Evolutionary conservation across 2,797 vertebrate genomes (phyloP).

Genomic region (Paramormyrops hopkinsi): DNA sequence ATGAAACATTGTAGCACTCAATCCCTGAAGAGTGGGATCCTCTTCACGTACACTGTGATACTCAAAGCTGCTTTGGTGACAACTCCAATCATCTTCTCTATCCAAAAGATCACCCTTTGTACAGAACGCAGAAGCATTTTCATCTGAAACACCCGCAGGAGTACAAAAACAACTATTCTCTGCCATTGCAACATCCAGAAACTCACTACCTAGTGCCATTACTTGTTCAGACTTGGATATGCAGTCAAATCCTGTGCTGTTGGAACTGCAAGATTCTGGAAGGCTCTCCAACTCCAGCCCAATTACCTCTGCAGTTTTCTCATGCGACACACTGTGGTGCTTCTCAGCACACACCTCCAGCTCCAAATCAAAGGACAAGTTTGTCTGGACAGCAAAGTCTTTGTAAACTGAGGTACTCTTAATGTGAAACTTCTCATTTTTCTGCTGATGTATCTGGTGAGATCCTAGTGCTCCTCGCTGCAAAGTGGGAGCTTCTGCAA

Average conservation of each 20-base stretch:
- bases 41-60: slow-evolving; percentile 35
- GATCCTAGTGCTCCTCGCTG: not conserved
- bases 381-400: slow-evolving; percentile 22
- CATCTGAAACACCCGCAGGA: not conserved
- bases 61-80: not conserved
- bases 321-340: not conserved
- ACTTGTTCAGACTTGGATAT: slow-evolving; percentile 15
- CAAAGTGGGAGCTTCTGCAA: not conserved
- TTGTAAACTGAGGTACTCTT: not conserved
- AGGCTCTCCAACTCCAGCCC: not conserved
- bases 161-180: not conserved
- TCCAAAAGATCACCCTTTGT: not conserved
- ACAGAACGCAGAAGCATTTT: not conserved
- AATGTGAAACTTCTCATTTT: slow-evolving; percentile 7
- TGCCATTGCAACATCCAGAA: not conserved
- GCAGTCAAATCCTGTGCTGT: slow-evolving; percentile 17
- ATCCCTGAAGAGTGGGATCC: not conserved
- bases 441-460: slow-evolving; percentile 21
- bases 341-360: slow-evolving; percentile 25
- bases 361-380: slow-evolving; percentile 39
- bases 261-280: slow-evolving; percentile 38
- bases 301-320: slow-evolving; percentile 22
- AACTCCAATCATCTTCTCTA: slow-evolving; percentile 15
- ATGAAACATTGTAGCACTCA: not conserved
- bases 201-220: slow-evolving; percentile 11